A percentile compares a stretch with the other conserved stretches of the same genome.
Evolutionary conservation across 2,113 vertebrate genomes (phyloP).

Genomic region (Lagopus muta): DNA sequence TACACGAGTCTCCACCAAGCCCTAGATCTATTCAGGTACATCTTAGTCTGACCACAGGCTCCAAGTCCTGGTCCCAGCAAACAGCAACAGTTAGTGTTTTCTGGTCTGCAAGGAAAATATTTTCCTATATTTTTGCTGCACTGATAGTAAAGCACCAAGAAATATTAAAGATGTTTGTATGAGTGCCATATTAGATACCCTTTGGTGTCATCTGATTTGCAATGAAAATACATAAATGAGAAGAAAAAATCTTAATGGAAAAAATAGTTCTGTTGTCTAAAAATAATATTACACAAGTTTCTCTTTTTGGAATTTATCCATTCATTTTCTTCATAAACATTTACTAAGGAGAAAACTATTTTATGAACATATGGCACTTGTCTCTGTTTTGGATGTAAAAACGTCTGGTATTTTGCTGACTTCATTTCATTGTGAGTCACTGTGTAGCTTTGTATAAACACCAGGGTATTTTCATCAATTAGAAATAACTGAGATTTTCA

Average conservation of each 20-base stretch:
- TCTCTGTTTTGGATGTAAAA: conserved; percentile 85
- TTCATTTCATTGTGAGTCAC: conserved; percentile 84
- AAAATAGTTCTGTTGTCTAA: conserved; percentile 63
- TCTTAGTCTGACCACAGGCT: neutral
- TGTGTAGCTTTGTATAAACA: conserved; percentile 81
- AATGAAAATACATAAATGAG: conserved; percentile 45
- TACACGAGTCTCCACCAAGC: neutral
- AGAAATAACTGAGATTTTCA: conserved; percentile 81
- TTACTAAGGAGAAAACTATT: conserved; percentile 83
- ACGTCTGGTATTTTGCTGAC: conserved; percentile 83
- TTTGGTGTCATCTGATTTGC: neutral
- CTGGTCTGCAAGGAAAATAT: neutral
- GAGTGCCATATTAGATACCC: neutral
- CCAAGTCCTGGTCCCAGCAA: neutral
- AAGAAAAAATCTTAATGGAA: conserved; percentile 29
- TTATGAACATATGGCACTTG: conserved; percentile 83
- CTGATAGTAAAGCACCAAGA: neutral
- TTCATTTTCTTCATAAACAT: conserved; percentile 79
- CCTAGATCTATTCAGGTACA: neutral
- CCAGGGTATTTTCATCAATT: conserved; percentile 82
- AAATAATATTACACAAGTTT: conserved; percentile 68
- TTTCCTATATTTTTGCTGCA: neutral
- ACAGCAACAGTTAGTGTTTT: neutral
- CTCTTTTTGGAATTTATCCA: conserved; percentile 68
- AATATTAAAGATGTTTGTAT: neutral